Base-by-base conservation (phyloP, 2,888 invertebrate species). In the Hylaea fasciaria region DNA sequence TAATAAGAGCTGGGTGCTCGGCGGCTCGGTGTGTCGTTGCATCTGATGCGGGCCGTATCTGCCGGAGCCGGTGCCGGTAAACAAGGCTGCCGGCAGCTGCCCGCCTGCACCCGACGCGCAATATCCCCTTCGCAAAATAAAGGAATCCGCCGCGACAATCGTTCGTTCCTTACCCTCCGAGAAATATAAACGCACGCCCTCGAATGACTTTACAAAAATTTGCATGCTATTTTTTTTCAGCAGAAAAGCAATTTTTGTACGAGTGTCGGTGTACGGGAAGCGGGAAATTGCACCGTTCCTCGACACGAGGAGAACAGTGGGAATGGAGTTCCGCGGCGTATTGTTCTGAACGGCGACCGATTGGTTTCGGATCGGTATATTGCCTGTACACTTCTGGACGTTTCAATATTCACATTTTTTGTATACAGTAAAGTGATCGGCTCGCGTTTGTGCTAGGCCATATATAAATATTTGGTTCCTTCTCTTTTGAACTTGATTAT, bases 131-230 rank as follows among this genome's bases (percentile, higher is more conserved):
- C 74, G 81, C 87, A 89, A 91, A 91, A 91, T 91, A 91, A 92
- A 91, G 86, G 87, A 90, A 86, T 86, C 81, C 84, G 75, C 85
- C 84, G 87, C 90, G 89, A 91, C 91, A 89, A 91, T 91, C 89
- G 91, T 85, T 88, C 86, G 85, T 86, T 86, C 81, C 85, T 89
- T 87, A 85, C 89, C 85, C 88, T 85, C 85, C 86, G 86, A 91
- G 88, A 89, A 90, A 91, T 91, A 91, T 91, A 91, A 91, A 91
- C 90, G 89, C 85, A 89, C 90, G 90, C 86, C 89, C 86, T 76
- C 86, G 87, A 91, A 91, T 89, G 91, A 90, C 91, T 91, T 88
- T 89, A 90, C 89, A 89, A 88, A 91, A 92, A 91, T 92, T 91
- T 91, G 89, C 91, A 91, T 91, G 80, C 81, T 81, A 80, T 87